Base-by-base conservation (phyloP, 2,113 vertebrate species). In the Barbus barbus region DNA sequence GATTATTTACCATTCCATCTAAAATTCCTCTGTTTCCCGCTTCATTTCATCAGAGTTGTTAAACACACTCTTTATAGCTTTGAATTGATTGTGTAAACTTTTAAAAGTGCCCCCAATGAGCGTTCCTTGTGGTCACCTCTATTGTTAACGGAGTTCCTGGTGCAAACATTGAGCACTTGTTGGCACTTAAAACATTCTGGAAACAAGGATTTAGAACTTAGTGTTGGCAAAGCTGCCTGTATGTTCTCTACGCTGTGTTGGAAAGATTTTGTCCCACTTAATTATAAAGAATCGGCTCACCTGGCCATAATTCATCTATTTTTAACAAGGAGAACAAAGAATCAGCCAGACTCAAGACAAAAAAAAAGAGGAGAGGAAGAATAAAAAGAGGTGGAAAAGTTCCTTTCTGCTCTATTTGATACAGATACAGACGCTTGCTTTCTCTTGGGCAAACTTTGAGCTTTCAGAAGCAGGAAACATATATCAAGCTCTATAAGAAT, bases 341-440 rank as follows among this genome's bases (percentile, higher is more conserved):
- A 65, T n/a, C 28, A 9, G 24, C 12, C 44, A 51, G 2, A 67
- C 12, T 8, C 16, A 48, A n/a, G 9, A 38, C 41, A 69, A 24
- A n/a, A n/a, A n/a, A n/a, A n/a, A 69, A 28, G 36, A 81, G 16
- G 24, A 53, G 74, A 44, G 41, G 18, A 51, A 65, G 41, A 51
- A 20, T 67, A 26, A 33, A 69, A 78, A 71, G 9, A 46, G 46
- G 73, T 69, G 80, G 38, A 44, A 81, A 69, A 69, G 61, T 61
- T 90, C 87, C 87, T 81, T 84, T 86, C 51, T 78, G 53, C 51
- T 58, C n/a, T 71, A 58, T 78, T 83, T 84, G 71, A 87, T 63
- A 75, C 36, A 28, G 83, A 86, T 78, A 82, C 77, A 80, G 46
- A 71, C 82, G 60, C 26, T 1, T 11, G 18, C 38, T 78, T 80